These are phyloP conservation scores for Hyles euphorbiae DNA, from an alignment of 1,140 invertebrate species.

Conservation along the genomic window DNA sequence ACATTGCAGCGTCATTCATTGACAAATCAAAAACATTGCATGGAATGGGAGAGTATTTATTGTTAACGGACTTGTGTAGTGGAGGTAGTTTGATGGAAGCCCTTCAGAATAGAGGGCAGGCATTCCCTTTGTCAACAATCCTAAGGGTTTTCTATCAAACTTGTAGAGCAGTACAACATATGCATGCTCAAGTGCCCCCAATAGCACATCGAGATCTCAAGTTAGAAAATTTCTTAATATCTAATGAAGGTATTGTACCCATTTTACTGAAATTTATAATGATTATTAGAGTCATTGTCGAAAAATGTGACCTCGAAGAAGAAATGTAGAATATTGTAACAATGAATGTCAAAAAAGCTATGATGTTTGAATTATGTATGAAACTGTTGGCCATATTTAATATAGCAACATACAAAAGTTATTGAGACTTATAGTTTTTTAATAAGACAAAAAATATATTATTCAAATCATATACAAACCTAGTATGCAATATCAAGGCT, in stretches of 20 bases:
- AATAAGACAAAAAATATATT: no score
- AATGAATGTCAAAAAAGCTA: no score
- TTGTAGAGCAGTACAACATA: conserved; percentile 91
- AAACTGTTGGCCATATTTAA: no score
- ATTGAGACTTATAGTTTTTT: no score
- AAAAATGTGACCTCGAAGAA: no score
- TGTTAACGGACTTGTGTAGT: conserved; percentile 84
- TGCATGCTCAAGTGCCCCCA: conserved; percentile 93
- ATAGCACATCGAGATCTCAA: conserved; percentile 96
- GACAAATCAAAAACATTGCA: conserved; percentile 81
- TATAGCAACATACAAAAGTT: no score
- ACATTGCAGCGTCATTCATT: conserved; percentile 84
- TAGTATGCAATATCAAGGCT: no score
- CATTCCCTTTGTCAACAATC: conserved; percentile 84
- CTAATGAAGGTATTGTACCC: conserved; percentile 68
- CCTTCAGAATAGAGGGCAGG: conserved; percentile 78
- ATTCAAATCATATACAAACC: not conserved
- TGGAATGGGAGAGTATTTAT: conserved; percentile 82
- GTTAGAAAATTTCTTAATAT: conserved; percentile 81
- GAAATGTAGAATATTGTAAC: no score
- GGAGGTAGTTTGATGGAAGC: conserved; percentile 89
- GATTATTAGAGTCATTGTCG: no score
- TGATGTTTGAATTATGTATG: no score
- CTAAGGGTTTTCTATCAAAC: conserved; percentile 94
- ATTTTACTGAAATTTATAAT: not conserved